phyloP scores from a whole-genome alignment of 2,888 invertebrate species.

The Stramonita haemastoma region DNA sequence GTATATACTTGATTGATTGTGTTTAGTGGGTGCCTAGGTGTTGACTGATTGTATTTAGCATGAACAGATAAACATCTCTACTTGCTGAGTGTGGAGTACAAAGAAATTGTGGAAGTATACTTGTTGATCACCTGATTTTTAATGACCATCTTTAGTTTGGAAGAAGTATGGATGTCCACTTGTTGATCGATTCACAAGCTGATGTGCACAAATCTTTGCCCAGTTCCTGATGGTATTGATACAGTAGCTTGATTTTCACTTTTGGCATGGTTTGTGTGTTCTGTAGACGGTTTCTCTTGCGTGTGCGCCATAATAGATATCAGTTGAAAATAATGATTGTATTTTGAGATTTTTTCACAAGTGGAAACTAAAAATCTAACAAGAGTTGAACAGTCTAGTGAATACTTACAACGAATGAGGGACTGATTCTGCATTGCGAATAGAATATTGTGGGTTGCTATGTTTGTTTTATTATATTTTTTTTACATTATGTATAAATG shows the following conservation, averaged over 20 bases:
- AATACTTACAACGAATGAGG: background rate
- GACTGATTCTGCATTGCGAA: background rate
- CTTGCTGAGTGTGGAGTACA: too few relatives aligned
- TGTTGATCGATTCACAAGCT: slow-evolving; percentile 6
- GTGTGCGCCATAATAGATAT: background rate
- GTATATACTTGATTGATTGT: too few relatives aligned
- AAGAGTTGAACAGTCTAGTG: background rate
- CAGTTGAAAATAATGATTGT: background rate
- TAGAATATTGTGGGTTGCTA: too few relatives aligned
- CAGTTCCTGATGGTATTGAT: background rate
- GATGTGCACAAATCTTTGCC: slow-evolving; percentile 26
- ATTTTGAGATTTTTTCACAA: background rate
- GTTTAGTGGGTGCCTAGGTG: too few relatives aligned
- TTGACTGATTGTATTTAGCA: too few relatives aligned
- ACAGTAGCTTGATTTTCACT: background rate
- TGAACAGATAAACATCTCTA: too few relatives aligned
- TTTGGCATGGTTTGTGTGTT: background rate
- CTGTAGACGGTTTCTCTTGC: background rate
- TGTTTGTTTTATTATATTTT: too few relatives aligned
- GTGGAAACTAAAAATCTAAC: background rate
- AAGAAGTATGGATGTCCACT: background rate
- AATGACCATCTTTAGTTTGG: background rate
- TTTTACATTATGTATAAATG: too few relatives aligned
- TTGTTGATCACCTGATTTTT: background rate
- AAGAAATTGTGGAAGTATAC: background rate